Percentiles rank a stretch among this genome's conserved stretches.
Conservation (phyloP, 2,113 vertebrate species). For the Erythrolamprus reginae region DNA sequence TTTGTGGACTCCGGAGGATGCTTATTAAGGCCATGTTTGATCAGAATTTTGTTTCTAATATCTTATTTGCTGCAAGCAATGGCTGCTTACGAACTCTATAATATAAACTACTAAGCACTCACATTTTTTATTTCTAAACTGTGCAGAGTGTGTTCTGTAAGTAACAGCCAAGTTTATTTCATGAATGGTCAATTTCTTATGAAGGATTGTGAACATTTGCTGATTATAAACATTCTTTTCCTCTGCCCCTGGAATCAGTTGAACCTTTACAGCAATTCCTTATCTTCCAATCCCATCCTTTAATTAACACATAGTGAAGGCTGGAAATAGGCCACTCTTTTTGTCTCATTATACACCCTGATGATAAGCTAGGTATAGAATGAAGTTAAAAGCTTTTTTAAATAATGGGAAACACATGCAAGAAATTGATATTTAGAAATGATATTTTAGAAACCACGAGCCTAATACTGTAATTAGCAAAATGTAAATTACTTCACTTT, state of each 20-base stretch:
- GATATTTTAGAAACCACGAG: not conserved
- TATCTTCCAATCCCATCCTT: slow-evolving; percentile 28
- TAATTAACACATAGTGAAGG: slow-evolving; percentile 33
- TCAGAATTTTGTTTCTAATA: not conserved
- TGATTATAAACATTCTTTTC: slow-evolving; percentile 15
- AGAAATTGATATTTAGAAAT: slow-evolving; percentile 23
- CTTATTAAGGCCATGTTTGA: not conserved
- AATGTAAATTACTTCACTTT: slow-evolving; percentile 14
- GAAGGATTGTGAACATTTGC: slow-evolving; percentile 22
- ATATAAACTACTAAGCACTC: not conserved
- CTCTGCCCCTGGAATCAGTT: slow-evolving; percentile 3
- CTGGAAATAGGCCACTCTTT: slow-evolving; percentile 22
- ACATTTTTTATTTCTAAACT: slow-evolving; percentile 6
- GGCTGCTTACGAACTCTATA: not conserved
- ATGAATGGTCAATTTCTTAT: not conserved
- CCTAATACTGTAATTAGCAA: slow-evolving; percentile 25
- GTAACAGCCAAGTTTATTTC: not conserved
- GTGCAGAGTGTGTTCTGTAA: not conserved
- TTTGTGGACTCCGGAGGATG: not conserved
- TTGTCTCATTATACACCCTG: slow-evolving; percentile 24
- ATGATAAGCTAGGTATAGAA: slow-evolving; percentile 14
- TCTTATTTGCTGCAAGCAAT: slow-evolving; percentile 1
- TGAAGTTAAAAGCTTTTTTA: slow-evolving; percentile 27
- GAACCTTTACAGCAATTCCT: slow-evolving; percentile 40
- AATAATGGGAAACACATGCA: slow-evolving; percentile 3